These are phyloP conservation scores for Lordiphosa mommai DNA, from an alignment of 1,140 invertebrate species.

Conservation along the genomic window DNA sequence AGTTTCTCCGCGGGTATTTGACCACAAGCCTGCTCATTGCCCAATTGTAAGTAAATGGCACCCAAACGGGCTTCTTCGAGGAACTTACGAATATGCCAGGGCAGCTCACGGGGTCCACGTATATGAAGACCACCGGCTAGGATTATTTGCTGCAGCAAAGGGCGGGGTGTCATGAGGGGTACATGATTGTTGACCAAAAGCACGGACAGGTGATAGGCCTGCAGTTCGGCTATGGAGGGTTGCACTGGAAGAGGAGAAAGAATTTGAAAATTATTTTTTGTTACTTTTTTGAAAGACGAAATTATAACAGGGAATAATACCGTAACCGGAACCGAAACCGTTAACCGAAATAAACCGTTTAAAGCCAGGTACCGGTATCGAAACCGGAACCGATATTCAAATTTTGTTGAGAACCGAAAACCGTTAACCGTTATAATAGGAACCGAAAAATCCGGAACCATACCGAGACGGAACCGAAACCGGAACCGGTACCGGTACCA, in stretches of 20 bases:
- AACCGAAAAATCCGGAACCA: too few relatives aligned
- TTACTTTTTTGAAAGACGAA: too few relatives aligned
- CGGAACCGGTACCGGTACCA: too few relatives aligned
- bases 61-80: slow-evolving; percentile 80
- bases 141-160: slow-evolving; percentile 62
- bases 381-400: too few relatives aligned
- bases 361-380: too few relatives aligned
- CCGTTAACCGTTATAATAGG: too few relatives aligned
- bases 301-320: too few relatives aligned
- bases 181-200: slow-evolving; percentile 75
- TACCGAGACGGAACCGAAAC: too few relatives aligned
- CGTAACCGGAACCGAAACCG: too few relatives aligned
- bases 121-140: slow-evolving; percentile 77
- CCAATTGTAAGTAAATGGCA: slow-evolving; percentile 82
- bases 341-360: too few relatives aligned
- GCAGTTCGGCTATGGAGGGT: slow-evolving; percentile 78
- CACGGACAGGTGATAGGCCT: slow-evolving; percentile 80
- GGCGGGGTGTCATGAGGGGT: slow-evolving; percentile 59
- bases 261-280: too few relatives aligned
- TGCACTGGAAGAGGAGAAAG: slow-evolving; percentile 24
- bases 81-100: slow-evolving; percentile 79
- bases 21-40: slow-evolving; percentile 62
- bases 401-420: too few relatives aligned
- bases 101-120: slow-evolving; percentile 64
- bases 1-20: slow-evolving; percentile 62